phyloP scores from a whole-genome alignment of 1,140 invertebrate species.

The Myzus persicae region DNA sequence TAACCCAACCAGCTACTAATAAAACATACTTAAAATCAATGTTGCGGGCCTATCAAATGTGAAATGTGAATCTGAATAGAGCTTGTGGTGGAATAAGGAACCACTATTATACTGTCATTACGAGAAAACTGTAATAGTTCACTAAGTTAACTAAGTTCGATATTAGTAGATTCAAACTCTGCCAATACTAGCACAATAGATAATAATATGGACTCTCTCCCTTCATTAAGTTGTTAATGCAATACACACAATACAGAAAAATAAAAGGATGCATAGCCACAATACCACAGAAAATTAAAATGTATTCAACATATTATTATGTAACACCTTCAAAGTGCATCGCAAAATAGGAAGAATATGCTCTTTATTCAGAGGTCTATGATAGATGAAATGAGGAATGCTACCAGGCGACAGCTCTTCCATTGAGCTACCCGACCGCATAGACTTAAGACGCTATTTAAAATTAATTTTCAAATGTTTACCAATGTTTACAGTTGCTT shows the following conservation, averaged over 20 bases:
- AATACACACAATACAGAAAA: no score
- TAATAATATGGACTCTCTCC: neutral
- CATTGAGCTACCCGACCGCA: no score
- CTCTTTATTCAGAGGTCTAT: no score
- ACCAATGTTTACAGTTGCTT: neutral
- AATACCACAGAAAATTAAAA: no score
- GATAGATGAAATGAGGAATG: no score
- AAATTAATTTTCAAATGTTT: no score
- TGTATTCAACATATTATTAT: no score
- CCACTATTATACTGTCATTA: neutral
- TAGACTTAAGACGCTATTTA: no score
- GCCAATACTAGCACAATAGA: neutral
- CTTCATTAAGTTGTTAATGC: neutral
- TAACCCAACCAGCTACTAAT: neutral
- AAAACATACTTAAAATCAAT: neutral
- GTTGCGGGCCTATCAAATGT: neutral
- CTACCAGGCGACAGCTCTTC: no score
- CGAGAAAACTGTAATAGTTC: neutral
- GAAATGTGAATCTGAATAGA: neutral
- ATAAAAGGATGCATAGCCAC: no score
- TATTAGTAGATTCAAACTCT: neutral
- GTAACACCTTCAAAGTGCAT: no score
- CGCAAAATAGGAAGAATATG: no score
- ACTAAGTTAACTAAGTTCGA: neutral
- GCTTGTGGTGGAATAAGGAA: neutral